Base-by-base conservation (phyloP, 2,888 invertebrate species). In the Euphydryas editha region DNA sequence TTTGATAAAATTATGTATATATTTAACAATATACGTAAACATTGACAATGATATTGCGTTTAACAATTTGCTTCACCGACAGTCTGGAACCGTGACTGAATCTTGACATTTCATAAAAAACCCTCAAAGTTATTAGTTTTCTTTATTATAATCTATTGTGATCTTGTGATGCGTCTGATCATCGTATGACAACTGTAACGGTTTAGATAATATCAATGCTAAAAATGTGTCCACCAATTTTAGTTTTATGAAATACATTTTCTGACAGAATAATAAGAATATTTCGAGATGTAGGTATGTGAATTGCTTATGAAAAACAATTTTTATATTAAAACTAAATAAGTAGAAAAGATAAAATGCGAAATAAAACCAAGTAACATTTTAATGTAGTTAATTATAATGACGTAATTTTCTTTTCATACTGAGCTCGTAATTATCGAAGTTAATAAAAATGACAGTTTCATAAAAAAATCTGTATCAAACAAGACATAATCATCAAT, bases 401-500 rank as follows among this genome's bases (percentile, higher is more conserved):
- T 51, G 8, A 2, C n/a, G 21, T 24, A 8, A 15, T 24, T 1
- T 21, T n/a, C 21, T n/a, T 51, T 8, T 24, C 13, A 21, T 24
- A 21, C 10, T n/a, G 24, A 8, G 15, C n/a, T n/a, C n/a, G n/a
- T 51, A n/a, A 51, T 24, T 51, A 51, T 51, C 8, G 18, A 21
- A 30, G 15, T 51, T 51, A n/a, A 51, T 51, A 51, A 51, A 47
- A 24, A 51, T 30, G 51, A 51, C 51, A 51, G 15, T 17, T 17
- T 42, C 57, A 62, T 62, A 62, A 62, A 47, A 62, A 47, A 62
- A 49, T 57, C 24, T 15, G 17, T 21, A 13, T 57, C 46, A 49
- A 59, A 39, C 17, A 57, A 61, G 65, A 66, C 61, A 75, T 80
- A 79, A 81, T 78, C 79, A 85, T 85, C 74, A 84, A 84, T 82